phyloP scores from a whole-genome alignment of 2,113 vertebrate species.

The Labeo catla region DNA sequence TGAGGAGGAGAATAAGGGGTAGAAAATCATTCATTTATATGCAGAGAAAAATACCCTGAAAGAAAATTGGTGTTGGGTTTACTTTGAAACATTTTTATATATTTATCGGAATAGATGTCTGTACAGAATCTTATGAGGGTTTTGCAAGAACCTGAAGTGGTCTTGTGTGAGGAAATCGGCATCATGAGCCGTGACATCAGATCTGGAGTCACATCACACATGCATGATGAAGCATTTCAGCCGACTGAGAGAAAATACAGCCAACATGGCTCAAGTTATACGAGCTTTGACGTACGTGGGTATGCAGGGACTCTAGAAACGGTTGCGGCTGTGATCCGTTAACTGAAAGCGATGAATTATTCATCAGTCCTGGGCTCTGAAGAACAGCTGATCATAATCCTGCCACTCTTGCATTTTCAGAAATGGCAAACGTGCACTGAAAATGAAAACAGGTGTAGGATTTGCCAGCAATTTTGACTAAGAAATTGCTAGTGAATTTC shows the following conservation, averaged over 20 bases:
- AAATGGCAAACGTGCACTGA: background rate
- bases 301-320: constrained; percentile 1
- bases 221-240: background rate
- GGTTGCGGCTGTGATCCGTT: constrained; percentile 42
- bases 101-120: background rate
- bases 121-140: background rate
- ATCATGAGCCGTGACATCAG: background rate
- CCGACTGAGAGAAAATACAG: background rate
- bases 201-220: background rate
- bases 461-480: background rate
- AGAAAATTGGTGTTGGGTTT: background rate
- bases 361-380: constrained; percentile 6
- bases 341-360: constrained; percentile 49
- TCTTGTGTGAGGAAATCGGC: background rate
- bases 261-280: constrained; percentile 16
- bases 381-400: background rate
- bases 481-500: background rate
- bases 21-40: background rate
- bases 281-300: constrained; percentile 10
- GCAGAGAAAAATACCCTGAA: background rate
- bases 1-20: background rate
- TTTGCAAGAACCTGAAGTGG: background rate
- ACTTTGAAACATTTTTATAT: background rate
- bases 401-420: background rate
- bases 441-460: background rate